Evolutionary conservation across 2,113 vertebrate genomes (phyloP).

Genomic region (Piliocolobus tephrosceles): DNA sequence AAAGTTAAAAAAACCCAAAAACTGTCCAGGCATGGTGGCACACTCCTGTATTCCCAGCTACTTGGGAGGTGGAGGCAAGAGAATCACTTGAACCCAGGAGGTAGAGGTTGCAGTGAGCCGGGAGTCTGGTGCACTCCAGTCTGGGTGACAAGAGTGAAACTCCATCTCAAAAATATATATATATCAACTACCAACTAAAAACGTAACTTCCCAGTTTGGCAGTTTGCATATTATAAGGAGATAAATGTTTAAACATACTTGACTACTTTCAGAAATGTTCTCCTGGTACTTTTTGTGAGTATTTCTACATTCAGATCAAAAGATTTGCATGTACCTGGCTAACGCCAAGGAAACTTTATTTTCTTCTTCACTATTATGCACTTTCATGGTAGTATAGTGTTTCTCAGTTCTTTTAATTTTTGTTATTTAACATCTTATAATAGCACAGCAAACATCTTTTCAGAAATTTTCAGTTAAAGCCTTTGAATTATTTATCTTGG

Average conservation of each 20-base stretch:
- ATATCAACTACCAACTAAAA: constrained; percentile 36
- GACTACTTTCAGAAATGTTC: constrained; percentile 22
- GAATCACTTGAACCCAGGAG: too few species aligned
- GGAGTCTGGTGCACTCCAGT: too few species aligned
- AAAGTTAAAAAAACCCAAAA: too few species aligned
- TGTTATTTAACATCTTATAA: constrained; percentile 3
- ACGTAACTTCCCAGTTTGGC: background rate
- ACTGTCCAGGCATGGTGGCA: too few species aligned
- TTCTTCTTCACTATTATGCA: background rate
- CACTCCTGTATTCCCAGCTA: too few species aligned
- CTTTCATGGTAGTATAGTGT: background rate
- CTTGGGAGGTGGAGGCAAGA: too few species aligned
- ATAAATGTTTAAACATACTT: background rate
- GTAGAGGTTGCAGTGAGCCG: too few species aligned
- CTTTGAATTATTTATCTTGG: constrained; percentile 29
- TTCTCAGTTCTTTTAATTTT: constrained; percentile 16
- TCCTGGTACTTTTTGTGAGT: background rate
- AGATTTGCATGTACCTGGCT: background rate
- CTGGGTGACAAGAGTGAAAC: too few species aligned
- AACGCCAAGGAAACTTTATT: background rate
- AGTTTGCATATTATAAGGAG: constrained; percentile 4
- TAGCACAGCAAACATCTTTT: constrained; percentile 38
- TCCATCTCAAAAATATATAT: too few species aligned
- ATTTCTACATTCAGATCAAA: background rate
- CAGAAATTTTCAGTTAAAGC: background rate